Evolutionary conservation across 2,797 vertebrate species (phyloP).

Genomic region (Benthosema pterotum): DNA sequence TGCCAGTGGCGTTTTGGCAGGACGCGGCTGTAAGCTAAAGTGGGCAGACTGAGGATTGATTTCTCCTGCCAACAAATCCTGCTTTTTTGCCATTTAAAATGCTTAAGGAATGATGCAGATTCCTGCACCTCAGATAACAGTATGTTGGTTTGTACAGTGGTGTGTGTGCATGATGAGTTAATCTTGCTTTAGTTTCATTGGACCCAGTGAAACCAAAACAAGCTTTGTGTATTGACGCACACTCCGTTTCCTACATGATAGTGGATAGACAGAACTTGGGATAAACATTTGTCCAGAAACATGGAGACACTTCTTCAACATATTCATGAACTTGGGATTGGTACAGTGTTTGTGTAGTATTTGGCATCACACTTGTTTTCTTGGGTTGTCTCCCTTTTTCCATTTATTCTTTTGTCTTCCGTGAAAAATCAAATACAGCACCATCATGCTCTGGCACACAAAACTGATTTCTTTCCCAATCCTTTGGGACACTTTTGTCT

Average conservation of each 20-base stretch:
- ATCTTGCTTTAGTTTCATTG: background rate
- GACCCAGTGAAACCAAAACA: background rate
- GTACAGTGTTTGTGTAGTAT: constrained; percentile 12
- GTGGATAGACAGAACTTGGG: too few relatives aligned
- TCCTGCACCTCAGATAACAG: background rate
- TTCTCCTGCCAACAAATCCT: constrained; percentile 5
- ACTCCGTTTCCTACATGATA: too few relatives aligned
- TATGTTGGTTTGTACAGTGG: background rate
- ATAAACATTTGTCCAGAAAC: too few relatives aligned
- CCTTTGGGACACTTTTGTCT: constrained; percentile 49
- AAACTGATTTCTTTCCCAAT: constrained; percentile 32
- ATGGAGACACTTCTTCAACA: too few relatives aligned
- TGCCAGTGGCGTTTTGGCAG: constrained; percentile 41
- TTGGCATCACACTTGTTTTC: constrained; percentile 26
- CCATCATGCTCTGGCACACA: constrained; percentile 52
- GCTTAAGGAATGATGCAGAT: background rate
- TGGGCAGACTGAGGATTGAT: constrained; percentile 8
- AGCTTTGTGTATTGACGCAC: too few relatives aligned
- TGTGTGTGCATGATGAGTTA: background rate
- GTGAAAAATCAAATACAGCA: constrained; percentile 39
- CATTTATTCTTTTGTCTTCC: constrained; percentile 22
- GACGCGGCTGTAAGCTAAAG: constrained; percentile 11
- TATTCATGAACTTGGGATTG: constrained; percentile 7
- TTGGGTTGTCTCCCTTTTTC: constrained; percentile 8
- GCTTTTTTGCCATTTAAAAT: constrained; percentile 4